Percentiles rank a stretch among this genome's conserved stretches.
phyloP scores from a whole-genome alignment of 2,888 invertebrate genomes.

The Metalampra italica region DNA sequence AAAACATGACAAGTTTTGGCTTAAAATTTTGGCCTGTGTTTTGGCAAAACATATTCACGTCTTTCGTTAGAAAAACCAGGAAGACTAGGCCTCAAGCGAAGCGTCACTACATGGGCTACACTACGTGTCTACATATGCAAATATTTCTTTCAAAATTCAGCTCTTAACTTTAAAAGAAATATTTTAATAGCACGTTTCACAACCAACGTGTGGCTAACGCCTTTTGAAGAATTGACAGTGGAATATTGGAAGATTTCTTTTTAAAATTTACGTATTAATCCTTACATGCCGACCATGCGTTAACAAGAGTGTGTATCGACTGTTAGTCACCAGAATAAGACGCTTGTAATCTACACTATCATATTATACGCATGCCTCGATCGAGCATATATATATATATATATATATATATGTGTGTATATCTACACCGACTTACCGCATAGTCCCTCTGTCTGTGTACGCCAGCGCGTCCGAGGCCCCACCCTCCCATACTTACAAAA shows the following conservation, averaged over 20 bases:
- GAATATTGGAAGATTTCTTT: conserved; percentile 56
- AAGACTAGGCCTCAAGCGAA: conserved; percentile 73
- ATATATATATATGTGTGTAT: too few relatives aligned
- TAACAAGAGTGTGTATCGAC: conserved; percentile 14
- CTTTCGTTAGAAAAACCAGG: conserved; percentile 32
- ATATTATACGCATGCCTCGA: conserved; percentile 37
- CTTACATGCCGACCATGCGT: conserved; percentile 71
- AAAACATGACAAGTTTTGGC: conserved; percentile 45
- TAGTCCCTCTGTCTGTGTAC: conserved; percentile 18
- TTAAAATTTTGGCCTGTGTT: conserved; percentile 56
- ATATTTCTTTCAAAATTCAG: conserved; percentile 48
- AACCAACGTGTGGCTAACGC: conserved; percentile 73
- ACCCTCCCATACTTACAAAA: conserved; percentile 22
- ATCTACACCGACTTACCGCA: conserved; percentile 36
- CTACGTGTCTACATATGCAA: conserved; percentile 63
- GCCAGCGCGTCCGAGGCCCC: conserved; percentile 25
- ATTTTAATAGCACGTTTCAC: conserved; percentile 72
- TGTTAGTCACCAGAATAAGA: conserved; percentile 42
- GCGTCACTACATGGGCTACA: conserved; percentile 66
- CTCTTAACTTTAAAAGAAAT: conserved; percentile 38
- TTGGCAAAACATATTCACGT: conserved; percentile 59
- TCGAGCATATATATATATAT: conserved; percentile 17
- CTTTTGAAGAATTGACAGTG: conserved; percentile 69
- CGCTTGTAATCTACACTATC: conserved; percentile 29
- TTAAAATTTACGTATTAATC: conserved; percentile 39